Base-by-base conservation (phyloP, 2,888 invertebrate species). In the Tetrapedia diversipes region DNA sequence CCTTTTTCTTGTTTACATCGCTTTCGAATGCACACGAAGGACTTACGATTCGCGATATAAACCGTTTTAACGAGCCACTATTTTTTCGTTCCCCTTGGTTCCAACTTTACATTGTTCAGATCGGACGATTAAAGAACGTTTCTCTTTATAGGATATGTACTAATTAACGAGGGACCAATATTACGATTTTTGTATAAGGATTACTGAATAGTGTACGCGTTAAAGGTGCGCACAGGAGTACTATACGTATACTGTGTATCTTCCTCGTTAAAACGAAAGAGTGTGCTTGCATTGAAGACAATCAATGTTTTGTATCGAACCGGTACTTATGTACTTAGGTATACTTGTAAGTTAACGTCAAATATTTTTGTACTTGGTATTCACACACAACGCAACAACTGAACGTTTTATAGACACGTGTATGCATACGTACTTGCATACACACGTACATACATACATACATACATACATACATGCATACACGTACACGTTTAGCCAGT, bases 301-400 rank as follows among this genome's bases (percentile, higher is more conserved):
- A 73, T 39, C 72, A 39, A 66, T 60, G 53, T 75, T 83, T 81
- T 65, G 49, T 70, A 77, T 63, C 43, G 37, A 43, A 77, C 14
- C 59, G 56, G 63, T 77, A 83, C 60, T 81, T 78, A 70, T n/a
- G n/a, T n/a, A n/a, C n/a, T 32, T 51, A 51, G 43, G 54, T 45
- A 54, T 66, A 66, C 34, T 67, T 49, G 67, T 85, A 81, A 34
- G 65, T 72, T 84, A 86, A 79, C 41, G 59, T 77, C 84, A 81
- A 53, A 73, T 84, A 84, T 69, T 84, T 84, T 84, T 85, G 16
- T 84, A 85, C 64, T 79, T 77, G 63, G 51, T 75, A 83, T 73
- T 67, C 67, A 74, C 60, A 43, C 22, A 67, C 59, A 60, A 70
- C 61, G 74, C 57, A 78, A 77, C 0, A 80, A 60, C 77, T 47